These are phyloP conservation scores for Acrobasis suavella DNA, from an alignment of 2,888 invertebrate genomes.

Conservation along the genomic window DNA sequence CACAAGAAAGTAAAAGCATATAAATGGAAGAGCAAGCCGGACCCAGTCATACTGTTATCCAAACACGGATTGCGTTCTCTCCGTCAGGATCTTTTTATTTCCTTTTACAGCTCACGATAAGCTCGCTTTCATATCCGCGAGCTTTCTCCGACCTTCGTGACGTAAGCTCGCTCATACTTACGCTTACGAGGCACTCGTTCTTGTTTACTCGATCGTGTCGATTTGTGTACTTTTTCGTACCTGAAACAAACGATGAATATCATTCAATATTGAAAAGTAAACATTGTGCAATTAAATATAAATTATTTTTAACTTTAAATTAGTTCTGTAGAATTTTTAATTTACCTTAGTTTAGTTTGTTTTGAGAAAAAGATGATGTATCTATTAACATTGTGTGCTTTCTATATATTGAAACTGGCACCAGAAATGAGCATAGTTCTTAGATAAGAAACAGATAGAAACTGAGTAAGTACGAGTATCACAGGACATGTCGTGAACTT, in stretches of 20 bases:
- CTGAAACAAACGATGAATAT: constrained; percentile 9
- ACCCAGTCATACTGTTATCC: background rate
- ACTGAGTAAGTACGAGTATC: no score
- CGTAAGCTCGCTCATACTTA: background rate
- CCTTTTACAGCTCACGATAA: constrained; percentile 6
- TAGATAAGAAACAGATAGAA: no score
- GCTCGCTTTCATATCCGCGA: constrained; percentile 18
- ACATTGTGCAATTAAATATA: no score
- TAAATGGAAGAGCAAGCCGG: background rate
- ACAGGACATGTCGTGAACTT: no score
- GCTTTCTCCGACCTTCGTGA: constrained; percentile 10
- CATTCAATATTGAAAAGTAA: background rate
- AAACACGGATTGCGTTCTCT: background rate
- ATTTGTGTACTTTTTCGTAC: background rate
- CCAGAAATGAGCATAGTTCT: no score
- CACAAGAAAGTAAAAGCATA: background rate
- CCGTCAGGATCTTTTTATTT: constrained; percentile 3
- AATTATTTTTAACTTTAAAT: no score
- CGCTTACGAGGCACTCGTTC: background rate
- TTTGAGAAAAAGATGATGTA: no score
- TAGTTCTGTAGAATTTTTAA: no score
- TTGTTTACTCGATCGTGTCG: background rate
- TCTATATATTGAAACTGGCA: no score
- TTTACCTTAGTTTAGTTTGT: no score
- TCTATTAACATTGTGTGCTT: no score